Conservation (phyloP, 1,140 invertebrate genomes). For the Brevipalpus yothersi region DNA sequence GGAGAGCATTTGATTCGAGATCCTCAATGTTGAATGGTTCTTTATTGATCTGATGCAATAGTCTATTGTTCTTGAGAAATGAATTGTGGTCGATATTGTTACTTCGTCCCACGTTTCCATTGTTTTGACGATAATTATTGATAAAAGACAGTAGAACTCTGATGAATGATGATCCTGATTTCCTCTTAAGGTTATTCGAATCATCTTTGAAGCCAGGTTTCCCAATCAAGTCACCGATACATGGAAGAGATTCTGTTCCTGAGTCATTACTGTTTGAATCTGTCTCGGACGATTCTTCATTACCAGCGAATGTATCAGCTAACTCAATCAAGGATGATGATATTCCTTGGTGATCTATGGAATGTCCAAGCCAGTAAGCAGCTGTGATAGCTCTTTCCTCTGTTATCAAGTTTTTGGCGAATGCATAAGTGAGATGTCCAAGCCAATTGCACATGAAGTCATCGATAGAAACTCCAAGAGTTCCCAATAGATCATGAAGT, state of each 20-base stretch:
- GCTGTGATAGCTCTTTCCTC: background rate
- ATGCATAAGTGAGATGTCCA: background rate
- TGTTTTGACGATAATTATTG: too few relatives aligned
- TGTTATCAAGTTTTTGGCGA: background rate
- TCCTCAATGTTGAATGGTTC: background rate
- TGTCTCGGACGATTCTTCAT: background rate
- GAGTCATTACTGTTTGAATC: background rate
- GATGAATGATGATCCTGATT: background rate
- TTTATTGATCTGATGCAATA: too few relatives aligned
- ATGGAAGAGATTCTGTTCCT: background rate
- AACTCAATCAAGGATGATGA: constrained; percentile 81
- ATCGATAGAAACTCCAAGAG: background rate
- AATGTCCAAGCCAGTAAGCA: background rate
- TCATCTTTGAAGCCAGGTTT: background rate
- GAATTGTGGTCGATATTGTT: too few relatives aligned
- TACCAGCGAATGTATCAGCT: background rate
- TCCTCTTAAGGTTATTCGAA: background rate
- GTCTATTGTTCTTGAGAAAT: too few relatives aligned
- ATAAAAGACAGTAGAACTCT: too few relatives aligned
- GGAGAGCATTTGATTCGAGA: background rate
- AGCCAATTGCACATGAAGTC: background rate
- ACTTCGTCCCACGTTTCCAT: too few relatives aligned
- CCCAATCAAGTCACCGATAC: background rate
- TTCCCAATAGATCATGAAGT: background rate
- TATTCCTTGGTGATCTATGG: background rate